Evolutionary conservation across 2,113 vertebrate species (phyloP).

Genomic region (Apus apus): DNA sequence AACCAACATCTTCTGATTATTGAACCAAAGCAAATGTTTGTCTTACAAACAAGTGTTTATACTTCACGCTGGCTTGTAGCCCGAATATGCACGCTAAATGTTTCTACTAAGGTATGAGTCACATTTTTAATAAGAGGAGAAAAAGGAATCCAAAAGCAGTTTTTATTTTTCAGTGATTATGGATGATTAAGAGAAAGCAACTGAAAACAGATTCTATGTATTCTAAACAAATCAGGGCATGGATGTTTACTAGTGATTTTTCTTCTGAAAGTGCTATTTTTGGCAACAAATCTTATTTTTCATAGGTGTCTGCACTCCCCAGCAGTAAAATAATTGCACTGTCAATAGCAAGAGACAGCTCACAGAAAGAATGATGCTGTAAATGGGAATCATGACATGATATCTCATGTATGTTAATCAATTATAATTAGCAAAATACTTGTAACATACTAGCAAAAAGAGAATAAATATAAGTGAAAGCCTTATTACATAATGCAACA

Average conservation of each 20-base stretch:
- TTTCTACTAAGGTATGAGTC: neutral
- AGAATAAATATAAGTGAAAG: neutral
- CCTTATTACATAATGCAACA: neutral
- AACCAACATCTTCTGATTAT: neutral
- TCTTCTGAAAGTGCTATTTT: constrained; percentile 10
- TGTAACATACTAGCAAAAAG: neutral
- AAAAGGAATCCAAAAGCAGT: neutral
- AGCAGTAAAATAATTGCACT: neutral
- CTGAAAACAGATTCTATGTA: neutral
- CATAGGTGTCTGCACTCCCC: neutral
- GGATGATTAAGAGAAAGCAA: neutral
- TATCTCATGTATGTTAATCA: neutral
- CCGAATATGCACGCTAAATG: neutral
- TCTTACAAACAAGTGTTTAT: neutral
- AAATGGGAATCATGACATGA: neutral
- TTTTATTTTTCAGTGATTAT: neutral
- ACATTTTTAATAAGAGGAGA: neutral
- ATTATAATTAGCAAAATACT: constrained; percentile 1
- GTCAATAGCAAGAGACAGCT: neutral
- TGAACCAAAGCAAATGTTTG: constrained; percentile 8
- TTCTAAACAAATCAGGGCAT: neutral
- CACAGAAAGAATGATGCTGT: neutral
- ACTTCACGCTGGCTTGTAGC: neutral
- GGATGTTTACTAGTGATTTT: neutral
- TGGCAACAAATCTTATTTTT: constrained; percentile 15